phyloP scores from a whole-genome alignment of 2,113 vertebrate species.

The Rhabdornis inornatus region DNA sequence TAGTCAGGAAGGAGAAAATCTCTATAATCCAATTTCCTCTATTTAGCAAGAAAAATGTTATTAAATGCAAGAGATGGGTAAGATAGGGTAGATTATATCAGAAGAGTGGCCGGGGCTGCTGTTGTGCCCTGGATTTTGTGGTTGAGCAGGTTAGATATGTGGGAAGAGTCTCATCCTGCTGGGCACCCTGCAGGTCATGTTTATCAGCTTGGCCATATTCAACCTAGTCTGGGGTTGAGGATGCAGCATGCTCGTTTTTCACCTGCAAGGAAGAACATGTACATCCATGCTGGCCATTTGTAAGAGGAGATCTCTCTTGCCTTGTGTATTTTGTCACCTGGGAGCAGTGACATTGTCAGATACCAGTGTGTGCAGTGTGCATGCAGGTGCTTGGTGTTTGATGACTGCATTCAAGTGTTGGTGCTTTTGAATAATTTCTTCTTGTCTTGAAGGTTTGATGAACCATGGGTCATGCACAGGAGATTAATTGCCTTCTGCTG shows the following conservation, averaged over 20 bases:
- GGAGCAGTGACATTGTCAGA: neutral
- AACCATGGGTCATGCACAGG: neutral
- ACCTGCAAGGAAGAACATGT: fast-evolving
- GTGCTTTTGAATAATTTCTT: neutral
- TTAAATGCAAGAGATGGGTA: neutral
- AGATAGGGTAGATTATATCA: neutral
- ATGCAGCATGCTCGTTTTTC: fast-evolving
- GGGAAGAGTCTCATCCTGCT: neutral
- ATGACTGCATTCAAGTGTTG: neutral
- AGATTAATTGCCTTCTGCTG: neutral
- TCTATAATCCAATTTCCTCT: neutral
- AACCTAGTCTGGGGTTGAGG: neutral
- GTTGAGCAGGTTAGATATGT: neutral
- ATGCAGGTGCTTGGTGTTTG: neutral
- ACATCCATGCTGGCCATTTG: fast-evolving
- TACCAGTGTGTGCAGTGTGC: fast-evolving
- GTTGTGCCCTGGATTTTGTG: neutral
- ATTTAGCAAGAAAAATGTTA: neutral
- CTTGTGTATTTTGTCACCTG: neutral
- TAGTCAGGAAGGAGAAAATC: neutral
- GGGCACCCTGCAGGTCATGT: neutral
- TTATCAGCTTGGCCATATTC: neutral
- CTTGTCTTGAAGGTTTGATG: neutral
- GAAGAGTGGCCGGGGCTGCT: neutral
- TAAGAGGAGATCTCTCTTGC: neutral